Conservation (phyloP, 2,888 invertebrate genomes). For the Nomada fucata region DNA sequence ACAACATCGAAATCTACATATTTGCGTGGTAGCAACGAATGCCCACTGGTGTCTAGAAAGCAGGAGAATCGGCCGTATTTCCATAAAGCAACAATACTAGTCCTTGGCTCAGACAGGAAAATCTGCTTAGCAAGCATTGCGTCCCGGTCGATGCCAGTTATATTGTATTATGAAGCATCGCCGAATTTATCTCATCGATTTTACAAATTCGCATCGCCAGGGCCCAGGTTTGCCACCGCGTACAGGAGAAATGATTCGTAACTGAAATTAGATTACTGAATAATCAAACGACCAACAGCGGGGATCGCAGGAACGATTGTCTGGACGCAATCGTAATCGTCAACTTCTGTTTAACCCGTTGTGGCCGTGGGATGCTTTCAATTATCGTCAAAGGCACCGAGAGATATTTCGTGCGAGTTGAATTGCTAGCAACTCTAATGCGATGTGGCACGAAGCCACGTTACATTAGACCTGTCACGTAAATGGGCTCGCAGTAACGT, state of each 20-base stretch:
- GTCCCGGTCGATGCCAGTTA: slow-evolving; percentile 19
- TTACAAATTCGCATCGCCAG: slow-evolving; percentile 39
- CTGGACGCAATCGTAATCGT: neutral
- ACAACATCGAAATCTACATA: slow-evolving; percentile 6
- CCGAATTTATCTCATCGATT: slow-evolving; percentile 55
- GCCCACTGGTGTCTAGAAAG: slow-evolving; percentile 19
- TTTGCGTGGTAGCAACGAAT: slow-evolving; percentile 2
- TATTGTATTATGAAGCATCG: slow-evolving; percentile 38
- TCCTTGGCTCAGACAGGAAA: slow-evolving; percentile 70
- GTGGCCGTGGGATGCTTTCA: slow-evolving; percentile 15
- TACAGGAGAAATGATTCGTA: neutral
- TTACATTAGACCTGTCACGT: slow-evolving; percentile 56
- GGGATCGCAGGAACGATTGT: neutral
- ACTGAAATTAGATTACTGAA: slow-evolving; percentile 34
- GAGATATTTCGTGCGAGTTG: slow-evolving; percentile 35
- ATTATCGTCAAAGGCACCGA: slow-evolving; percentile 48
- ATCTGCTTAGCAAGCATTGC: slow-evolving; percentile 72
- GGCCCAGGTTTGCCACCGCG: neutral
- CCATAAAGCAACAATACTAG: slow-evolving; percentile 61
- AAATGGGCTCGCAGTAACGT: slow-evolving; percentile 47
- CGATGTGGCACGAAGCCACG: slow-evolving; percentile 38
- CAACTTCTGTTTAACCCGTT: slow-evolving; percentile 12
- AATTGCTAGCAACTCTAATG: slow-evolving; percentile 47
- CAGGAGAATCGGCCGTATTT: slow-evolving; percentile 25
- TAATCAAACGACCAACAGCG: slow-evolving; percentile 22